A percentile compares a stretch with the other conserved stretches of the same genome.
Conservation (phyloP, 2,797 vertebrate genomes). For the Poeciliopsis presidionis region DNA sequence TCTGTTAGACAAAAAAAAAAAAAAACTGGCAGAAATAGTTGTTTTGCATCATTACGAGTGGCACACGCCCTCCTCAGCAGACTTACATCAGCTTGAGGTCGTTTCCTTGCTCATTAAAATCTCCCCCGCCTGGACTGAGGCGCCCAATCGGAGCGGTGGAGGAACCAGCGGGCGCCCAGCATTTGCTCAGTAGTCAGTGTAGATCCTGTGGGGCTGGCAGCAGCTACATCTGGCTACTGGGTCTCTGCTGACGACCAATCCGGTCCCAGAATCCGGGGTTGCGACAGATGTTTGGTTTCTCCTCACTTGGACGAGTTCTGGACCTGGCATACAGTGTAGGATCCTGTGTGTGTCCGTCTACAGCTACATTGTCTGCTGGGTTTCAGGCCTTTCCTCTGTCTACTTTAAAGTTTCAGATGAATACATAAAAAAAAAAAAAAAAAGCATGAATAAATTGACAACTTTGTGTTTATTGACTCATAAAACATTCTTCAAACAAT, state of each 20-base stretch:
- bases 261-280: background rate
- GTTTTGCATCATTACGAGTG: slow-evolving; percentile 8
- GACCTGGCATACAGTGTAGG: slow-evolving; percentile 99
- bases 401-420: background rate
- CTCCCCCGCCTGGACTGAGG: slow-evolving; percentile 7
- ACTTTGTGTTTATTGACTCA: slow-evolving; percentile 85
- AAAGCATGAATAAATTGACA: slow-evolving; percentile 69
- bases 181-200: slow-evolving; percentile 99
- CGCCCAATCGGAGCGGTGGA: slow-evolving; percentile 4
- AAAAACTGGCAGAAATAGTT: background rate
- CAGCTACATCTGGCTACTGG: slow-evolving; percentile 99
- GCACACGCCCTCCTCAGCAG: slow-evolving; percentile 2
- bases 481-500: slow-evolving; percentile 96
- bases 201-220: slow-evolving; percentile 95
- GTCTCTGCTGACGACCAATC: slow-evolving; percentile 85
- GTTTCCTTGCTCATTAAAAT: slow-evolving; percentile 22
- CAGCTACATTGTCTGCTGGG: slow-evolving; percentile 99
- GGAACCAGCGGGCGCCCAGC: slow-evolving; percentile 68
- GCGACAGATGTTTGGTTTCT: too few relatives aligned
- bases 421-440: background rate
- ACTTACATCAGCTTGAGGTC: slow-evolving; percentile 5
- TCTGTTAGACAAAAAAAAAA: background rate
- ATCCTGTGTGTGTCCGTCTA: slow-evolving; percentile 94
- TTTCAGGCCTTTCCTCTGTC: slow-evolving; percentile 85
- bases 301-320: slow-evolving; percentile 72